Percentiles rank a stretch among this genome's conserved stretches.
phyloP scores from a whole-genome alignment of 2,113 vertebrate species.

The Lophotis ruficrista region DNA sequence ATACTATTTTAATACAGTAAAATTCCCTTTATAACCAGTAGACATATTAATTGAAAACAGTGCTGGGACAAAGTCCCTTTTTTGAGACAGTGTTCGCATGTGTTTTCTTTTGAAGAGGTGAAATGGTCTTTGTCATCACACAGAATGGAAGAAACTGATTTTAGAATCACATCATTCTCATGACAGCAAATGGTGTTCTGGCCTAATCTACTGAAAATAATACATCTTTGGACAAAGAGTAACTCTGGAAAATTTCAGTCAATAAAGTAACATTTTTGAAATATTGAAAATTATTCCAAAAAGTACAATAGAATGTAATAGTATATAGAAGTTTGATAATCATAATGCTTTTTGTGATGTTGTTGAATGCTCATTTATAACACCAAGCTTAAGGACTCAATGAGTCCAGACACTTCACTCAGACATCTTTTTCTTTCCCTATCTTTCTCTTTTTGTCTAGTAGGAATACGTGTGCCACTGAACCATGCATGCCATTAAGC shows the following conservation, averaged over 20 bases:
- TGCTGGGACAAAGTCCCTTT: background rate
- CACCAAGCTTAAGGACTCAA: background rate
- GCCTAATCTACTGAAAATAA: background rate
- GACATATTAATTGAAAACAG: background rate
- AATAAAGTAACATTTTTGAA: background rate
- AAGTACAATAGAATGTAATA: background rate
- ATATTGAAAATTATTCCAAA: background rate
- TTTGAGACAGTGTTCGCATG: background rate
- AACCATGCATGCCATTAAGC: background rate
- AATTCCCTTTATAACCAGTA: background rate
- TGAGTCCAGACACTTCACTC: background rate
- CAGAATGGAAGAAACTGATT: background rate
- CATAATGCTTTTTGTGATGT: background rate
- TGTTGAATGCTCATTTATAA: background rate
- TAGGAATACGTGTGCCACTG: background rate
- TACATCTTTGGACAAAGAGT: background rate
- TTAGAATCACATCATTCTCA: rapidly evolving
- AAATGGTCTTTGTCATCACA: background rate
- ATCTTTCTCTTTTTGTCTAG: background rate
- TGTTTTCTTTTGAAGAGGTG: background rate
- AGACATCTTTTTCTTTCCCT: background rate
- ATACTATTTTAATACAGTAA: background rate
- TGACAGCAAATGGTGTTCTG: background rate
- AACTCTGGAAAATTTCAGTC: background rate
- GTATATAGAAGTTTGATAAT: background rate